Evolutionary conservation across 1,140 invertebrate genomes (phyloP).

Genomic region (Drosophila subobscura): DNA sequence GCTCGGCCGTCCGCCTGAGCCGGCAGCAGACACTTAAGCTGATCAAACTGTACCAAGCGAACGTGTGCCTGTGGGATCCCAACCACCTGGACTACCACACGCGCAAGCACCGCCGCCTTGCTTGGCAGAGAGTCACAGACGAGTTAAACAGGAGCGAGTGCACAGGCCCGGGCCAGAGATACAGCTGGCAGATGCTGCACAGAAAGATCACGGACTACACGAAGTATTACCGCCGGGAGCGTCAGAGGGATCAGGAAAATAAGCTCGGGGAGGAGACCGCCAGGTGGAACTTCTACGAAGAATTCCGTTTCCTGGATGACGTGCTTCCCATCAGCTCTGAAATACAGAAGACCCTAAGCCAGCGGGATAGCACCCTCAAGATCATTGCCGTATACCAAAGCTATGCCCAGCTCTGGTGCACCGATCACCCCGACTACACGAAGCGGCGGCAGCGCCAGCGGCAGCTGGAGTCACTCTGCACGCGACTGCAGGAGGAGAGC

Average conservation of each 20-base stretch:
- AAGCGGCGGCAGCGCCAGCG: conserved; percentile 60
- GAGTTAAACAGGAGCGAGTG: conserved; percentile 37
- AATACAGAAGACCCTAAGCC: conserved; percentile 59
- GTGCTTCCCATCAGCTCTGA: conserved; percentile 61
- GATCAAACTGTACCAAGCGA: conserved; percentile 50
- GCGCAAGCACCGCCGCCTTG: conserved; percentile 45
- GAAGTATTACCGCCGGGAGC: conserved; percentile 68
- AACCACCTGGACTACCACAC: conserved; percentile 67
- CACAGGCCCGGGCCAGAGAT: not conserved
- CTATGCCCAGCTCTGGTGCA: conserved; percentile 72
- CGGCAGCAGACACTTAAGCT: conserved; percentile 45
- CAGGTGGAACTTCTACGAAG: conserved; percentile 65
- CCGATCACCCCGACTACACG: conserved; percentile 68
- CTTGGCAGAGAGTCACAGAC: conserved; percentile 60
- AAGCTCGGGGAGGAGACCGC: not conserved
- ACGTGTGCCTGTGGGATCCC: conserved; percentile 72
- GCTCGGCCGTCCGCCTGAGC: conserved; percentile 21
- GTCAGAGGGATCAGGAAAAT: conserved; percentile 25
- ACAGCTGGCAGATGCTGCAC: conserved; percentile 64
- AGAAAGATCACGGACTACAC: conserved; percentile 71
- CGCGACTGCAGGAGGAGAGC: conserved; percentile 60
- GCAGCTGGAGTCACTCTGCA: conserved; percentile 64
- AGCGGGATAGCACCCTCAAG: conserved; percentile 67
- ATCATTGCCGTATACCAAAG: conserved; percentile 68
- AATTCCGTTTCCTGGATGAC: conserved; percentile 69